Evolutionary conservation across 2,113 vertebrate genomes (phyloP).

Genomic region (Nycticryphes semicollaris): DNA sequence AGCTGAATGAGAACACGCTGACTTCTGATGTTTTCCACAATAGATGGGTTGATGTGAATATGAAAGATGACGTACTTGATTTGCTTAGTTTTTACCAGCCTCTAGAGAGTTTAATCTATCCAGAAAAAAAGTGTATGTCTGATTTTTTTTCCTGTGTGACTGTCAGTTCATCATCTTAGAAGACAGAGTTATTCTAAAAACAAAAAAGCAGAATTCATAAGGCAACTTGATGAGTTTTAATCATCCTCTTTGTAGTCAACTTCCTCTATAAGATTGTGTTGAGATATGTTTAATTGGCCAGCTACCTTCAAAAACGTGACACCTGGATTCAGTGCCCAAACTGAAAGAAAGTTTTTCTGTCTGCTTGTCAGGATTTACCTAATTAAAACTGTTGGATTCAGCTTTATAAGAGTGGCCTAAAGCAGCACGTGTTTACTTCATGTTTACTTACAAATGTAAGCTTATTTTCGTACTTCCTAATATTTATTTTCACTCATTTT

Average conservation of each 20-base stretch:
- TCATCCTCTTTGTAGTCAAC: neutral
- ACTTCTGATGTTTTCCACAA: constrained; percentile 65
- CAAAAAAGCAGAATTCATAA: neutral
- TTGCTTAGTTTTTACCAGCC: constrained; percentile 41
- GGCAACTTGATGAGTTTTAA: constrained; percentile 20
- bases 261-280: neutral
- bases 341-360: neutral
- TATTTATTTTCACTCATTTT: neutral
- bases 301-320: neutral
- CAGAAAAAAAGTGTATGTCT: constrained; percentile 54
- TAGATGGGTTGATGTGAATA: constrained; percentile 59
- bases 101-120: constrained; percentile 57
- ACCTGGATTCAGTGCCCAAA: neutral
- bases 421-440: neutral
- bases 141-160: constrained; percentile 24
- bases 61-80: constrained; percentile 59
- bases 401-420: neutral
- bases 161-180: constrained; percentile 47
- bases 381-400: neutral
- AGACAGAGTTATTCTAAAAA: constrained; percentile 30
- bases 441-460: neutral
- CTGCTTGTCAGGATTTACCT: neutral
- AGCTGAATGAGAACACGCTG: constrained; percentile 40
- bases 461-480: neutral
- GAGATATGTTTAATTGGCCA: neutral